Evolutionary conservation across 1,140 invertebrate species (phyloP).

Genomic region (Brachionus asplanchnoidis): DNA sequence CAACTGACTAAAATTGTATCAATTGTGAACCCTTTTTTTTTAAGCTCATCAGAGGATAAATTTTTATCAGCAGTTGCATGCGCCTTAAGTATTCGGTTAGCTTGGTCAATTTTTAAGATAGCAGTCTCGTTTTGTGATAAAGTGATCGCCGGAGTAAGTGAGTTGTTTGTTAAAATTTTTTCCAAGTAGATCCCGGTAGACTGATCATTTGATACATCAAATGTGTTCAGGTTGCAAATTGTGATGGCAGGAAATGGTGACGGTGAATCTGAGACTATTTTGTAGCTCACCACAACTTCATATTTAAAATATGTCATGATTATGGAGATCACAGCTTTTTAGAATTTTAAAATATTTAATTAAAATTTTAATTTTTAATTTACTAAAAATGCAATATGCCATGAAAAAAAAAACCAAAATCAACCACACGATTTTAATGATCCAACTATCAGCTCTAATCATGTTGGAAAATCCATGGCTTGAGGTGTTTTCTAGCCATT

Average conservation of each 20-base stretch:
- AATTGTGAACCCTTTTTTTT: not conserved
- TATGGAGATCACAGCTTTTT: not conserved
- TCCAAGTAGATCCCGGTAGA: not conserved
- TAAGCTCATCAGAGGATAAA: not conserved
- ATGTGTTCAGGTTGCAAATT: conserved; percentile 31
- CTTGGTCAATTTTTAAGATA: not conserved
- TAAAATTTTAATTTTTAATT: not conserved
- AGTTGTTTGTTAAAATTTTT: not conserved
- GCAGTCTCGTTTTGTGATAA: not conserved
- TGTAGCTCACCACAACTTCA: not conserved
- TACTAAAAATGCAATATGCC: conserved; percentile 12
- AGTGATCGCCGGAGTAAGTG: not conserved
- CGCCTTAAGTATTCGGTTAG: not conserved
- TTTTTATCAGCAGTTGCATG: not conserved
- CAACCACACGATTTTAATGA: not conserved
- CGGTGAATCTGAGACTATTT: not conserved
- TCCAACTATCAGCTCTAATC: not conserved
- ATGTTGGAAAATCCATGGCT: conserved; percentile 37
- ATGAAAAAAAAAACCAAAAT: not conserved
- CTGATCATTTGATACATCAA: not conserved
- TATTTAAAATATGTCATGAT: not conserved
- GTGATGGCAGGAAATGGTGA: conserved; percentile 15
- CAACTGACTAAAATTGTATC: conserved; percentile 9
- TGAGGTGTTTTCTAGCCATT: conserved; percentile 14
- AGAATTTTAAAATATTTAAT: not conserved